Conservation (phyloP, 2,113 vertebrate species). For the Dromas ardeola region DNA sequence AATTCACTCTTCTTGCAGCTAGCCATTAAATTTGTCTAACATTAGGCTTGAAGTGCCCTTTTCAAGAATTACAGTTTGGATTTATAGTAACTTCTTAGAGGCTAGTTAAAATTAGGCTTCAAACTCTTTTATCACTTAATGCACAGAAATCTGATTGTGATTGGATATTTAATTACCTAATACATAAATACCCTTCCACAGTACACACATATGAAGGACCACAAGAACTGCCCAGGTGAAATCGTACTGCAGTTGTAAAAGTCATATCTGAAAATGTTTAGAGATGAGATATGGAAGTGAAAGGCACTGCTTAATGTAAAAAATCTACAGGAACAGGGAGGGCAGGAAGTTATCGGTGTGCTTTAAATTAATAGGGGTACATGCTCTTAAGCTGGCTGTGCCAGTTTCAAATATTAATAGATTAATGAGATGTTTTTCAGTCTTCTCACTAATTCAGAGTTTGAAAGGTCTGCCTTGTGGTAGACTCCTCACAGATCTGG, state of each 20-base stretch:
- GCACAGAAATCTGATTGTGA: background rate
- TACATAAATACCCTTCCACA: background rate
- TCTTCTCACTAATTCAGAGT: background rate
- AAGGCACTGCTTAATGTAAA: background rate
- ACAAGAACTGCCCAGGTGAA: background rate
- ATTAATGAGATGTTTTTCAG: background rate
- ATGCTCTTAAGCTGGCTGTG: background rate
- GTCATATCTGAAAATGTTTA: background rate
- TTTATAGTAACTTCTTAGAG: background rate
- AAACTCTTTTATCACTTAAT: background rate
- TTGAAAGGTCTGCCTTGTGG: background rate
- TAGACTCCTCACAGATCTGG: background rate
- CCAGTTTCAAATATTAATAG: background rate
- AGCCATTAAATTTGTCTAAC: background rate
- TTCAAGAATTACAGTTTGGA: background rate
- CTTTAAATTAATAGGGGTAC: background rate
- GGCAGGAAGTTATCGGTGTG: background rate
- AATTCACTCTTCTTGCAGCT: background rate
- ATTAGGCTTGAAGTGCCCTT: background rate
- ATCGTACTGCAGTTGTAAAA: background rate
- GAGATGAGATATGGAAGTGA: background rate
- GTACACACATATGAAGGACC: background rate
- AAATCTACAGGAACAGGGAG: background rate
- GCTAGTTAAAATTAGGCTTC: background rate
- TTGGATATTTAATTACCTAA: background rate